These are phyloP conservation scores for Psittacula echo DNA, from an alignment of 2,797 vertebrate genomes.

Conservation along the genomic window DNA sequence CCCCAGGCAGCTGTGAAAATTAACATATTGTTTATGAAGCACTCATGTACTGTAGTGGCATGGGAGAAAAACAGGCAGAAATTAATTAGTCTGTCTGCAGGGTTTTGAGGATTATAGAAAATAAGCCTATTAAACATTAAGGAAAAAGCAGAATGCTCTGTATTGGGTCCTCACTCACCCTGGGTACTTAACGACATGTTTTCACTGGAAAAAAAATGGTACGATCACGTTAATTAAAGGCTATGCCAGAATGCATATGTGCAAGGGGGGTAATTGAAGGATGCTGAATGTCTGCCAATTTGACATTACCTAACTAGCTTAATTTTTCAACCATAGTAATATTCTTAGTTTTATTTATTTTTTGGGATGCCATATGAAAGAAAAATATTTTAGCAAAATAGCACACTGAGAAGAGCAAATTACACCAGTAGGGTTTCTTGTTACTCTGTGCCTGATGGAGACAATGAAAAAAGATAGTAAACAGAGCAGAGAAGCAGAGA, in stretches of 20 bases:
- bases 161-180: neutral
- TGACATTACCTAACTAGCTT: conserved; percentile 45
- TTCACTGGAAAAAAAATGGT: conserved; percentile 3
- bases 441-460: neutral
- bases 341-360: conserved; percentile 24
- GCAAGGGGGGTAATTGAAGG: conserved; percentile 25
- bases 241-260: conserved; percentile 34
- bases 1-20: neutral
- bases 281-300: conserved; percentile 27
- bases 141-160: conserved; percentile 26
- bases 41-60: neutral
- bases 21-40: neutral
- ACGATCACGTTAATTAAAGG: conserved; percentile 43
- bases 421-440: neutral
- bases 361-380: neutral
- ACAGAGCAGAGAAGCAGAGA: neutral
- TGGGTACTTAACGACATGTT: conserved; percentile 41
- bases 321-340: conserved; percentile 42
- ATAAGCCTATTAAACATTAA: conserved; percentile 32
- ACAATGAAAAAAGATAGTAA: conserved; percentile 32
- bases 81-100: conserved; percentile 30
- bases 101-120: conserved; percentile 47
- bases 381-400: conserved; percentile 29
- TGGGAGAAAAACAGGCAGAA: conserved; percentile 26
- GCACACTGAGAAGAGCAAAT: conserved; percentile 15